Percentiles rank a stretch among this genome's conserved stretches.
These are phyloP conservation scores for Pogona vitticeps DNA, from an alignment of 2,113 vertebrate genomes.

Conservation along the genomic window DNA sequence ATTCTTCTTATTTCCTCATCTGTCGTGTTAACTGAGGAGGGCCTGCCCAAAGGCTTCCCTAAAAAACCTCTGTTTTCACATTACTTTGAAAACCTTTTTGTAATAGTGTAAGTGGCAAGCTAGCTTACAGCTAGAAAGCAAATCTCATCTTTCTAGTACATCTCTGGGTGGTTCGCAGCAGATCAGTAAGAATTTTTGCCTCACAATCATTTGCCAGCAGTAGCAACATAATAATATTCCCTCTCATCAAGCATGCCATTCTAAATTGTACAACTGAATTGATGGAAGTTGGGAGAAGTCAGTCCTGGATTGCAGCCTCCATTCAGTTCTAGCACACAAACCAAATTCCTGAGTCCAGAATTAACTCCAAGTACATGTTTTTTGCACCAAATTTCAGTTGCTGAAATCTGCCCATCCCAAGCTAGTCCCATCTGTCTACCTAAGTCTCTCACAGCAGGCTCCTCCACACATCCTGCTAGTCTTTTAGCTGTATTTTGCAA, in stretches of 20 bases:
- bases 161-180: neutral
- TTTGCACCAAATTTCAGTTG: neutral
- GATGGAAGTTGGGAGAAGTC: neutral
- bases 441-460: neutral
- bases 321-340: neutral
- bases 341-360: neutral
- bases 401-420: neutral
- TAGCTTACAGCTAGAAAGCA: neutral
- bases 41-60: too few relatives aligned
- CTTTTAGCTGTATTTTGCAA: neutral
- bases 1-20: too few relatives aligned
- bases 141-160: neutral
- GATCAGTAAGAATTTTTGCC: neutral
- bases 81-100: neutral
- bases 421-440: neutral
- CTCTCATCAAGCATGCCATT: too few relatives aligned
- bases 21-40: too few relatives aligned
- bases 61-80: too few relatives aligned
- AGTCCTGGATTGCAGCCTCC: neutral
- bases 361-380: neutral
- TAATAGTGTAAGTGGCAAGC: neutral
- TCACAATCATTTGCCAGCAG: neutral
- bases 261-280: neutral
- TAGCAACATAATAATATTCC: neutral
- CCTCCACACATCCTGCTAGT: neutral